phyloP scores from a whole-genome alignment of 2,113 vertebrate genomes.

The Felis chaus region DNA sequence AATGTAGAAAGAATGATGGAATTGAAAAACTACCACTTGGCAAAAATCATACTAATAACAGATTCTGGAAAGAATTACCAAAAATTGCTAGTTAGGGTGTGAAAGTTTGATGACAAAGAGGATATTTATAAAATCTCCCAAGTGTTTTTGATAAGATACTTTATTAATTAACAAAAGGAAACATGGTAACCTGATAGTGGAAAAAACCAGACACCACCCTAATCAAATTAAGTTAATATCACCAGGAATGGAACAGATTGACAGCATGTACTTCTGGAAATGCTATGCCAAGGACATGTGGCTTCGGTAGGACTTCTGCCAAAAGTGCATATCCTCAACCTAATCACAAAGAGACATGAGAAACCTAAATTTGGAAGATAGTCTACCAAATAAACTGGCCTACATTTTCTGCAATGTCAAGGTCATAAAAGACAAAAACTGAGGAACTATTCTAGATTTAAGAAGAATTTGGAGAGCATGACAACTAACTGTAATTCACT shows the following conservation, averaged over 20 bases:
- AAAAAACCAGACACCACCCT: not conserved
- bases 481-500: not conserved
- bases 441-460: not conserved
- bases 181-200: not conserved
- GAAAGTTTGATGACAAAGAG: not conserved
- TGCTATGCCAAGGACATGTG: not conserved
- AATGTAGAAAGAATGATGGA: not conserved
- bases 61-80: not conserved
- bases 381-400: not conserved
- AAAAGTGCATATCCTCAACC: not conserved
- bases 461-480: not conserved
- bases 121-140: not conserved
- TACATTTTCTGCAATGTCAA: not conserved
- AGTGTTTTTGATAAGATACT: not conserved
- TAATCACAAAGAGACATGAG: not conserved
- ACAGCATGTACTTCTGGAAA: not conserved
- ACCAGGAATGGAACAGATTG: not conserved
- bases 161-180: not conserved
- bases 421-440: not conserved
- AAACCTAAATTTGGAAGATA: not conserved
- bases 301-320: not conserved
- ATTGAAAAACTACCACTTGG: not conserved
- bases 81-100: not conserved
- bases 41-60: not conserved
- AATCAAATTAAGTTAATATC: not conserved